These are phyloP conservation scores for Nemoura dubitans DNA, from an alignment of 2,888 invertebrate genomes.

Conservation along the genomic window DNA sequence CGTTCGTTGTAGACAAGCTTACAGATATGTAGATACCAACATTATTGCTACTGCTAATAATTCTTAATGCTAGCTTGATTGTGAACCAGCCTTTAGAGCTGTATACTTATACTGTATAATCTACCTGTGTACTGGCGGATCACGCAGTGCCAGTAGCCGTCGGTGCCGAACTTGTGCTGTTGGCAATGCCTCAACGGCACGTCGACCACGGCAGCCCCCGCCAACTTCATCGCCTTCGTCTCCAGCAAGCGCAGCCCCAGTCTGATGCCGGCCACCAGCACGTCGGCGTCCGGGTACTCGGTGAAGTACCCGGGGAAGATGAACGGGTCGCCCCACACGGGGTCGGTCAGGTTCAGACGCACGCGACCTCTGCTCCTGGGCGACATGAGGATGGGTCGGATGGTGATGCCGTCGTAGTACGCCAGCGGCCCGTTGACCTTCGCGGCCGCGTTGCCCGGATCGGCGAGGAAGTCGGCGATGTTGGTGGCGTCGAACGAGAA, in stretches of 20 bases:
- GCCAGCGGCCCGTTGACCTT: constrained; percentile 66
- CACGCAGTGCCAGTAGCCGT: constrained; percentile 74
- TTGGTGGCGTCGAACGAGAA: constrained; percentile 70
- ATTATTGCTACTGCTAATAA: too few species aligned
- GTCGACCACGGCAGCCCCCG: constrained; percentile 67
- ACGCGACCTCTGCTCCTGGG: constrained; percentile 53
- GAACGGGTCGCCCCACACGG: constrained; percentile 62
- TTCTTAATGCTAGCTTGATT: too few species aligned
- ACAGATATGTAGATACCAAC: too few species aligned
- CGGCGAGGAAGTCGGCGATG: constrained; percentile 66
- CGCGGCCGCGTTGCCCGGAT: constrained; percentile 65
- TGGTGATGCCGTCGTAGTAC: constrained; percentile 68
- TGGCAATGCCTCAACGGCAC: constrained; percentile 69
- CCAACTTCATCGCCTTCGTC: constrained; percentile 67
- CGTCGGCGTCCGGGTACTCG: constrained; percentile 56
- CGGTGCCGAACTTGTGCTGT: constrained; percentile 66
- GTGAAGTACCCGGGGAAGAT: constrained; percentile 60
- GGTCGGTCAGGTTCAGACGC: constrained; percentile 57
- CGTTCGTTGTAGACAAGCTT: too few species aligned
- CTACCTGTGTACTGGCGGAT: constrained; percentile 72
- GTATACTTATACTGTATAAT: too few species aligned
- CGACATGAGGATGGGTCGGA: constrained; percentile 55
- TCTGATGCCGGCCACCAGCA: constrained; percentile 67
- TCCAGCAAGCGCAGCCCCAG: constrained; percentile 54
- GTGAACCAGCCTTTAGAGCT: too few species aligned